Percentiles rank a stretch among this genome's conserved stretches.
Conservation (phyloP, 2,888 invertebrate genomes). For the Phyllotreta striolata region DNA sequence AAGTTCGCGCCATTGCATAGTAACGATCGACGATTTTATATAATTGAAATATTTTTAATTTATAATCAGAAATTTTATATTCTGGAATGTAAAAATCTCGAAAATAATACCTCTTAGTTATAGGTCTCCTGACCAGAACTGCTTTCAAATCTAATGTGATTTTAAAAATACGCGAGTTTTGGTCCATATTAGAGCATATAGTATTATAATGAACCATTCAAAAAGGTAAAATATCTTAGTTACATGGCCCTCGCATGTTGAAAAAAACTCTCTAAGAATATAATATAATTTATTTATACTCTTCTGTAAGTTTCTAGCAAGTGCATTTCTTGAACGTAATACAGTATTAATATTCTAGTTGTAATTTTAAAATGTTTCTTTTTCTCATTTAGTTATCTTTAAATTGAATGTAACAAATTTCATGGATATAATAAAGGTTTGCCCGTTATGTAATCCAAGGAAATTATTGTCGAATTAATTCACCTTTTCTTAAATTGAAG, state of each 20-base stretch:
- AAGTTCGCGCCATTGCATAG: conserved; percentile 59
- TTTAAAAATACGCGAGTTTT: conserved; percentile 43
- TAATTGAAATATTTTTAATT: conserved; percentile 48
- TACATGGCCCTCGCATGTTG: conserved; percentile 46
- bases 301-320: conserved; percentile 89
- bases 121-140: conserved; percentile 48
- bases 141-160: conserved; percentile 45
- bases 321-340: conserved; percentile 92
- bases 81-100: conserved; percentile 45
- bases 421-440: conserved; percentile 47
- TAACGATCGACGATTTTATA: conserved; percentile 56
- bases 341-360: conserved; percentile 81
- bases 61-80: conserved; percentile 40
- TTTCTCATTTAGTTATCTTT: conserved; percentile 39
- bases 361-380: conserved; percentile 45
- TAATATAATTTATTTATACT: conserved; percentile 58
- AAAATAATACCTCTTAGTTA: conserved; percentile 44
- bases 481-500: too few species aligned
- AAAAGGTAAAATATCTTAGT: conserved; percentile 42
- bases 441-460: conserved; percentile 34
- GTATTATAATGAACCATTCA: conserved; percentile 17
- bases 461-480: too few species aligned
- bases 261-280: conserved; percentile 42
- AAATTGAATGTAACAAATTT: conserved; percentile 48
- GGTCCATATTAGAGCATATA: conserved; percentile 48